These are phyloP conservation scores for Varanus salvator DNA, from an alignment of 2,113 vertebrate genomes.

Conservation along the genomic window DNA sequence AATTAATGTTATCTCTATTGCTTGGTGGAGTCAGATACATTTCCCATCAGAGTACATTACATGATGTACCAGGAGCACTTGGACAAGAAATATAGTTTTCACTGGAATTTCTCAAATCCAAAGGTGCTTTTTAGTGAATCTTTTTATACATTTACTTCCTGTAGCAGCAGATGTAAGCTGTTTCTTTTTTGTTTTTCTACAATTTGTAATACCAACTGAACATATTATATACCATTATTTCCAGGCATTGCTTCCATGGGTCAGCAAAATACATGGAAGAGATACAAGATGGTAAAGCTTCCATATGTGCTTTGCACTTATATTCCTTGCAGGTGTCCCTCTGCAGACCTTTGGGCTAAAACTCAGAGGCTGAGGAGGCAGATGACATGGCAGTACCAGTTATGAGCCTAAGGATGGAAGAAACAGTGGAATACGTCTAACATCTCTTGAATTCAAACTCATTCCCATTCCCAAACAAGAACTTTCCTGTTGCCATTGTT, in stretches of 20 bases:
- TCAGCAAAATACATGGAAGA: not conserved
- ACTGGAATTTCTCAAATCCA: conserved; percentile 38
- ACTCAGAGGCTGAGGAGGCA: not conserved
- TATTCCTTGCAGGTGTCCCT: not conserved
- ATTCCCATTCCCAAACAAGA: too few relatives aligned
- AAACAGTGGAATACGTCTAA: too few relatives aligned
- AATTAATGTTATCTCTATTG: conserved; percentile 23
- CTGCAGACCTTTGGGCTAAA: not conserved
- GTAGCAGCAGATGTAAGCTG: not conserved
- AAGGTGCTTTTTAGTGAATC: conserved; percentile 15
- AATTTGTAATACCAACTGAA: not conserved
- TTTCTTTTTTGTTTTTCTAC: not conserved
- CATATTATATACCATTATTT: not conserved
- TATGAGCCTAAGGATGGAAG: too few relatives aligned
- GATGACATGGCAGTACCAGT: not conserved
- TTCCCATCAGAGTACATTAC: not conserved
- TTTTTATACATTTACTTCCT: conserved; percentile 22
- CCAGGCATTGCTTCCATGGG: not conserved
- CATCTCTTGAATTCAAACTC: too few relatives aligned
- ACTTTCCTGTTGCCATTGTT: too few relatives aligned
- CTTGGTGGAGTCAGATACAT: conserved; percentile 1
- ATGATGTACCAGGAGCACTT: conserved; percentile 5
- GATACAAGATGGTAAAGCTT: not conserved
- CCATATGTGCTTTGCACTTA: not conserved
- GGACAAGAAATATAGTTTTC: conserved; percentile 25